Evolutionary conservation across 2,113 vertebrate species (phyloP).

Genomic region (Myotis davidii): DNA sequence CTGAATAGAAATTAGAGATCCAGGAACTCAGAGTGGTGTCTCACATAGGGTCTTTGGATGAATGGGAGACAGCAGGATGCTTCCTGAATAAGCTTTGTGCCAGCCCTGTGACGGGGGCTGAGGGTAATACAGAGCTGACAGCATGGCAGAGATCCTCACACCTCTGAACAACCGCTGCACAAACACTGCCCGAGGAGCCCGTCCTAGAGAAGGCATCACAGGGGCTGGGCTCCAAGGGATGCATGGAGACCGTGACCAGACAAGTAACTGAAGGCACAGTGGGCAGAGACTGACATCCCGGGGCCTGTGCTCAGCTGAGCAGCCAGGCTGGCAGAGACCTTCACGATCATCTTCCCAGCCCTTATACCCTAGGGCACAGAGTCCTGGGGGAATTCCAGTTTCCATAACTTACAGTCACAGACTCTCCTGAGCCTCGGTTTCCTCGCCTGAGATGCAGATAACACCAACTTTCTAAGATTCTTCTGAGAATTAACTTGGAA

Average conservation of each 20-base stretch:
- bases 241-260: not conserved
- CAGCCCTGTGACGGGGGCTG: not conserved
- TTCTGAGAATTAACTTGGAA: conserved; percentile 29
- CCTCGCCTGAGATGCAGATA: not conserved
- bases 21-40: not conserved
- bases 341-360: not conserved
- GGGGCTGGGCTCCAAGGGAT: not conserved
- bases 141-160: not conserved
- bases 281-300: not conserved
- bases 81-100: not conserved
- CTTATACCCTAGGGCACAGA: not conserved
- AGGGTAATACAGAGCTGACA: not conserved
- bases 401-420: not conserved
- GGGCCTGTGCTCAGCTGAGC: not conserved
- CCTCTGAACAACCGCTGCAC: not conserved
- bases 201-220: not conserved
- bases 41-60: not conserved
- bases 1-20: not conserved
- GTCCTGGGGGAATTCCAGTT: not conserved
- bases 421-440: conserved; percentile 19
- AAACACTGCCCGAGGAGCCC: not conserved
- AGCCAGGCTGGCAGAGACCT: not conserved
- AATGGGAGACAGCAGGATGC: not conserved
- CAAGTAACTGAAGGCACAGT: not conserved
- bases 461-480: conserved; percentile 22